Evolutionary conservation across 2,113 vertebrate genomes (phyloP), one percentile per base, ranked within the genome.

Genomic region (Pampusana beccarii): DNA sequence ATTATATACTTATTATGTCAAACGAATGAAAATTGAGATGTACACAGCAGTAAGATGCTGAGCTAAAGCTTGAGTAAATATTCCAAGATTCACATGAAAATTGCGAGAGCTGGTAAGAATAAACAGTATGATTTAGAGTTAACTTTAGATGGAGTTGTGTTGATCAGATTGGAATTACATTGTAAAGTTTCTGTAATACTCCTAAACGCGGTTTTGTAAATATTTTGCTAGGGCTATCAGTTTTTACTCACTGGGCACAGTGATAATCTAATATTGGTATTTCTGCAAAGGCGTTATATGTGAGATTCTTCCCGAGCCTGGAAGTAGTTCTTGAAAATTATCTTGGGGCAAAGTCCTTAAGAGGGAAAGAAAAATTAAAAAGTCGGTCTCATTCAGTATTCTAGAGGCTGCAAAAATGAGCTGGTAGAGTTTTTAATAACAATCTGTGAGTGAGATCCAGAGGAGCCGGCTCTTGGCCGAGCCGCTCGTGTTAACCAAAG

Each of bases 391-490:
- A 46, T 46, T 46, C 48, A 72, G 46, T 36, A 40, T 91, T 53
- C 34, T 84, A 60, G 73, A 82, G 86, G 48, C 91, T 92, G 70
- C 61, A 84, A 70, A 75, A 93, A 54, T 18, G 51, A 80, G 65
- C 24, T 48, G 66, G 74, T 90, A 50, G 34, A 87, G 88, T 61
- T 95, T 93, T 84, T 86, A 92, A 72, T 56, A 93, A 48, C 72
- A 67, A 53, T 13, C 65, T 67, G 7, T 54, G 61, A 79, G 48
- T 0, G 3, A 79, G 89, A 92, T 81, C 89, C 89, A 87, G 77
- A 74, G 80, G 72, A 94, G 84, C 56, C 91, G 50, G 2, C 72
- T 95, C 73, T 86, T 95, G 94, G 86, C 96, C 40, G 84, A 81
- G 77, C 19, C 21, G 3, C 18, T 65, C 14, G 5, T 69, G 77